Evolutionary conservation across 2,797 vertebrate genomes (phyloP), one percentile per base, ranked within the genome.

Genomic region (Pyrocephalus nanus): DNA sequence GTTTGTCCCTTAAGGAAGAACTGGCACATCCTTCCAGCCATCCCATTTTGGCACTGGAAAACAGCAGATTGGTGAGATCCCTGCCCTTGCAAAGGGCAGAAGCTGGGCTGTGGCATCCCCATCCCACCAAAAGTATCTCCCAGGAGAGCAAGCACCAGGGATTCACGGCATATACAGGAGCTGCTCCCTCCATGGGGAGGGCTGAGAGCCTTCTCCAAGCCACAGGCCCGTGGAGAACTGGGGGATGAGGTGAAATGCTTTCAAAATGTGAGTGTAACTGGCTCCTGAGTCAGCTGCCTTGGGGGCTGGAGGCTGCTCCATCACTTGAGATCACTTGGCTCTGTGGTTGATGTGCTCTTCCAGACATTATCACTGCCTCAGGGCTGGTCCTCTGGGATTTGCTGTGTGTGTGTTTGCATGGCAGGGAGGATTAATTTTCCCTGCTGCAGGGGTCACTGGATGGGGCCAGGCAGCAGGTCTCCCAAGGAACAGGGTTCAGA

Each of bases 151-250:
- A 43, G 48, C 15, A 26, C 22, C 22, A 5, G 42, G 72, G 66
- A 67, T 55, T 70, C 19, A 4, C 4, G 25, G 36, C 22, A 45
- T 34, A 34, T 18, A 20, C 4, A 43, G 57, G 29, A 58, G 21
- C 64, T 54, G n/a, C 19, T 81, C 11, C 23, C 32, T 66, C 26
- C 21, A 5, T 2, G 3, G 48, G 15, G 32, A n/a, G 30, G 25
- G 25, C 62, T 20, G 50, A 13, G 38, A 45, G 23, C 40, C 26
- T 65, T 42, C 36, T 87, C 36, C 45, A 51, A 40, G 67, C 40
- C 45, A 32, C 0, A 15, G 6, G 15, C 1, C 0, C 2, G 0
- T 30, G 21, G 20, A 51, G 29, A 75, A n/a, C 54, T 34, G n/a
- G 27, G n/a, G 42, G 19, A 54, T 10, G 30, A 66, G 48, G 40